Evolutionary conservation across 2,113 vertebrate genomes (phyloP).

Genomic region (Chlamydotis undulata): DNA sequence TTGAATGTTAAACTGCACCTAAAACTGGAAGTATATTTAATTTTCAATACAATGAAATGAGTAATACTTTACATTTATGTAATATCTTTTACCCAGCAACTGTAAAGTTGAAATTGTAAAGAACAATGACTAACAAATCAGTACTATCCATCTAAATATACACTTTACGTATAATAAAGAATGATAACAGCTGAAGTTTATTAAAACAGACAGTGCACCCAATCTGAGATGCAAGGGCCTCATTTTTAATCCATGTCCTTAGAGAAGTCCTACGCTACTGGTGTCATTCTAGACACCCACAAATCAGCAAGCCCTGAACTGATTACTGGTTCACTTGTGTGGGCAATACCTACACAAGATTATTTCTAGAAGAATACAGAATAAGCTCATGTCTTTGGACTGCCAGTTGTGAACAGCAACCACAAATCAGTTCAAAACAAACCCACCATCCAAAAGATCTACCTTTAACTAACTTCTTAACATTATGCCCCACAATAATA

Average conservation of each 20-base stretch:
- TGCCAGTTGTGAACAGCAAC: not conserved
- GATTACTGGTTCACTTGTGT: not conserved
- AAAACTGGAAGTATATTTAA: not conserved
- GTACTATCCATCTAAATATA: not conserved
- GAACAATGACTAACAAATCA: not conserved
- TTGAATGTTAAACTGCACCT: not conserved
- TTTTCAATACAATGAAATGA: not conserved
- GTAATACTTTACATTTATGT: not conserved
- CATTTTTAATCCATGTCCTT: not conserved
- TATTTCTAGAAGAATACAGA: not conserved
- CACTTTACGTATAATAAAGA: not conserved
- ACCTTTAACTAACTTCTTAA: not conserved
- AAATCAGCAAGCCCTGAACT: not conserved
- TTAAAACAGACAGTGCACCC: not conserved
- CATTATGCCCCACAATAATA: not conserved
- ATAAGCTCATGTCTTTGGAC: not conserved
- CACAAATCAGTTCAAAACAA: not conserved
- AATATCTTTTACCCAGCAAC: not conserved
- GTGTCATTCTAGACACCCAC: not conserved
- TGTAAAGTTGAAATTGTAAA: not conserved
- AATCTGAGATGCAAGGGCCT: not conserved
- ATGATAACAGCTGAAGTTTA: not conserved
- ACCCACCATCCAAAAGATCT: not conserved
- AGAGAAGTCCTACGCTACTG: not conserved
- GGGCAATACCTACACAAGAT: not conserved